phyloP scores from a whole-genome alignment of 2,797 vertebrate species.

The Odontamblyopus rebecca region DNA sequence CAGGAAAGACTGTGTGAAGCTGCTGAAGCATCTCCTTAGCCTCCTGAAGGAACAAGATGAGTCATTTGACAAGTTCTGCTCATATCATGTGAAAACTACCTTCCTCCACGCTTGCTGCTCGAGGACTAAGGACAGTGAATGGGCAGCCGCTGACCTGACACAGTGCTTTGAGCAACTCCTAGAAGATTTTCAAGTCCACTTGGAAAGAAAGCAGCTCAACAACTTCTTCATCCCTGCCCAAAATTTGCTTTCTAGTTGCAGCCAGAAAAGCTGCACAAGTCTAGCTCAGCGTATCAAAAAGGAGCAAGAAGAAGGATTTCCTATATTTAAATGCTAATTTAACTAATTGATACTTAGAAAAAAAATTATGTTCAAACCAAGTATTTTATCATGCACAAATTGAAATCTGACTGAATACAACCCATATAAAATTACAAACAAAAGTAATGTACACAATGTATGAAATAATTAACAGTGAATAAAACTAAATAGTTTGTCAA shows the following conservation, averaged over 20 bases:
- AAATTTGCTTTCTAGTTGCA: constrained; percentile 54
- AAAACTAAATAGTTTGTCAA: constrained; percentile 2
- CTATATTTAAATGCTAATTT: constrained; percentile 31
- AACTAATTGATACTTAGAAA: not conserved
- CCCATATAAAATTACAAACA: not conserved
- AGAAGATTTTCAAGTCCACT: constrained; percentile 40
- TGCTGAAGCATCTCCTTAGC: constrained; percentile 71
- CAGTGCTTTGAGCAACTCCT: constrained; percentile 64
- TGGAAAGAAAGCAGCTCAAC: constrained; percentile 25
- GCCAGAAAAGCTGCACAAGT: not conserved
- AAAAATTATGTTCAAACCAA: not conserved
- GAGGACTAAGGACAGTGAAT: constrained; percentile 49
- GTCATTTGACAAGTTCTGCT: constrained; percentile 63
- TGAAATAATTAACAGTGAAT: not conserved
- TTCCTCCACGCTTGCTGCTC: constrained; percentile 66
- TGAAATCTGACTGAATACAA: not conserved
- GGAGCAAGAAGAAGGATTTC: constrained; percentile 49
- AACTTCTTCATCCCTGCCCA: constrained; percentile 77
- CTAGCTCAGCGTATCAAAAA: constrained; percentile 39
- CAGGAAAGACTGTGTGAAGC: constrained; percentile 74
- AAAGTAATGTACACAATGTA: not conserved
- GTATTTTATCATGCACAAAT: not conserved
- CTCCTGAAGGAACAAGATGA: constrained; percentile 51
- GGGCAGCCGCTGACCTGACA: constrained; percentile 45
- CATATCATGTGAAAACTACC: constrained; percentile 74